Conservation (phyloP, 2,797 vertebrate species). For the Gallirallus australis region DNA sequence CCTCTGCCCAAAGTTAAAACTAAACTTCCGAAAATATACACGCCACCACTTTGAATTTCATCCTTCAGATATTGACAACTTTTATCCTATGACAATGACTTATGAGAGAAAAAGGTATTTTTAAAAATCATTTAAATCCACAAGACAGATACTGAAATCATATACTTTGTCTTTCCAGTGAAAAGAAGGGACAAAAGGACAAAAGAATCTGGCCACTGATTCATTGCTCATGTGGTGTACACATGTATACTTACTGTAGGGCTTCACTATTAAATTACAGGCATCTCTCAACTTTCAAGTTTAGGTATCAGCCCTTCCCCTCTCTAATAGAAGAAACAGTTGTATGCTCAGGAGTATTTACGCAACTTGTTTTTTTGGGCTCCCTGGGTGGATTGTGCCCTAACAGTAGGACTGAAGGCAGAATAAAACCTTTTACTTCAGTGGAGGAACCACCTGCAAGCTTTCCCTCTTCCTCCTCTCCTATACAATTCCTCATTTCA, state of each 20-base stretch:
- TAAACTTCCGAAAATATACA: constrained; percentile 30
- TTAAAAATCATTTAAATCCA: not conserved
- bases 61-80: not conserved
- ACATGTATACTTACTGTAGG: not conserved
- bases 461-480: not conserved
- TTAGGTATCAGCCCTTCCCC: not conserved
- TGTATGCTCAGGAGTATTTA: not conserved
- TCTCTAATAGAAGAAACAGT: not conserved
- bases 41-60: constrained; percentile 18
- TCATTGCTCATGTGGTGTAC: not conserved
- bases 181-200: constrained; percentile 5
- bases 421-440: not conserved
- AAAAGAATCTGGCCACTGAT: not conserved
- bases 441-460: not conserved
- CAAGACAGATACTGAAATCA: not conserved
- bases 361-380: not conserved
- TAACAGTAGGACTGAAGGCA: not conserved
- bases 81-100: not conserved
- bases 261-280: not conserved
- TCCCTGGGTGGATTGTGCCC: not conserved
- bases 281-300: not conserved
- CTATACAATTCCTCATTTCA: not conserved
- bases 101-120: not conserved
- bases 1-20: constrained; percentile 40
- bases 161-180: not conserved